These are phyloP conservation scores for Argyrosomus japonicus DNA, from an alignment of 2,113 vertebrate species.

Conservation along the genomic window DNA sequence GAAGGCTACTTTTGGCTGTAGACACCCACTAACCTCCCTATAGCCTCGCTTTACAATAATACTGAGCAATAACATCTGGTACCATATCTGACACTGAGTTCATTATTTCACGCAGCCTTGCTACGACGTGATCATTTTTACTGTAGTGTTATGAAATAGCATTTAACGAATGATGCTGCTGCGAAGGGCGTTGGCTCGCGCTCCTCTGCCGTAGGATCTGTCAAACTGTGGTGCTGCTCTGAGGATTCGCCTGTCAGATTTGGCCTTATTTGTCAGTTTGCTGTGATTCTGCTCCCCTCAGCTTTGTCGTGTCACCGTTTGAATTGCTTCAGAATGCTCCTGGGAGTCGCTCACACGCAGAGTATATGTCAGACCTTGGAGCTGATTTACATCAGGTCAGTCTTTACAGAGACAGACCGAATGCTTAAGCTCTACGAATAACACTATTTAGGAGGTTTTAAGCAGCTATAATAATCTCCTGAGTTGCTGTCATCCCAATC, in stretches of 20 bases:
- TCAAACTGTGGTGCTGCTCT: slow-evolving; percentile 61
- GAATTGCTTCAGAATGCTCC: slow-evolving; percentile 62
- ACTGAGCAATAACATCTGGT: neutral
- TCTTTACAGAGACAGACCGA: slow-evolving; percentile 31
- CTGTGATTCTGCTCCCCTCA: slow-evolving; percentile 73
- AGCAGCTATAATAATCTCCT: slow-evolving; percentile 38
- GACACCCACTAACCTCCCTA: neutral
- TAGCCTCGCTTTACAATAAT: slow-evolving; percentile 6
- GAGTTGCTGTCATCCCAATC: slow-evolving; percentile 24
- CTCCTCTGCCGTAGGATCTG: slow-evolving; percentile 65
- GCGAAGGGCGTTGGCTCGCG: slow-evolving; percentile 60
- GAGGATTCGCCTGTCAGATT: slow-evolving; percentile 77
- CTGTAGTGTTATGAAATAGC: slow-evolving; percentile 56
- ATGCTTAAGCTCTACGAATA: slow-evolving; percentile 15
- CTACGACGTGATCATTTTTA: slow-evolving; percentile 16
- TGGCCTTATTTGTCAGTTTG: slow-evolving; percentile 76
- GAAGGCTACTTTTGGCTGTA: slow-evolving; percentile 5
- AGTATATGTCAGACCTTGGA: slow-evolving; percentile 31
- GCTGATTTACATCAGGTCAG: slow-evolving; percentile 62
- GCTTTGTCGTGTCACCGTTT: slow-evolving; percentile 70
- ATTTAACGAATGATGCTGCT: slow-evolving; percentile 36
- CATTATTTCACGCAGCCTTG: slow-evolving; percentile 8
- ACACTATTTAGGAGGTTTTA: slow-evolving; percentile 49
- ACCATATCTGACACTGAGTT: neutral
- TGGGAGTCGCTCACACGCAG: slow-evolving; percentile 47